Percentiles rank a stretch among this genome's conserved stretches.
phyloP scores from a whole-genome alignment of 2,113 vertebrate species.

The Copsychus sechellarum region DNA sequence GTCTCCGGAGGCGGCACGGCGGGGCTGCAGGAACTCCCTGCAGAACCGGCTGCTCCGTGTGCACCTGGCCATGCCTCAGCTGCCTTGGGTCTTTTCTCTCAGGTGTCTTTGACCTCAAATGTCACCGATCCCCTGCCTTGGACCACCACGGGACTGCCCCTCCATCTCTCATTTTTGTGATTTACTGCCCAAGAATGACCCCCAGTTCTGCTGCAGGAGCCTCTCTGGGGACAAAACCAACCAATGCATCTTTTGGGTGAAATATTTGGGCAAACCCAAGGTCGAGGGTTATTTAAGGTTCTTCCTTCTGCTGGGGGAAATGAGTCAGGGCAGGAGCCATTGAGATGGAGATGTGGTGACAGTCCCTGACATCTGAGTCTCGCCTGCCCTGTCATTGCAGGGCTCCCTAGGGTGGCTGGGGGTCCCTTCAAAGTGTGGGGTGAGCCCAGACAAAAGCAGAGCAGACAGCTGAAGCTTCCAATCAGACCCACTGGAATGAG shows the following conservation, averaged over 20 bases:
- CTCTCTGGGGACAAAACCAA: no score
- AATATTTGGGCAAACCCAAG: background rate
- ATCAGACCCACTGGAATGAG: background rate
- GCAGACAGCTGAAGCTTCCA: background rate
- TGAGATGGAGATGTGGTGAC: background rate
- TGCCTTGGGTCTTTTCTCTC: background rate
- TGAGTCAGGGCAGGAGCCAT: background rate
- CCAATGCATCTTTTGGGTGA: background rate
- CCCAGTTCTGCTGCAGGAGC: background rate
- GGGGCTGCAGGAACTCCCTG: background rate
- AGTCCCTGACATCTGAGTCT: no score
- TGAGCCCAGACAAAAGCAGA: background rate
- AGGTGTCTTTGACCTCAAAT: background rate
- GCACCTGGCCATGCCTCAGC: background rate
- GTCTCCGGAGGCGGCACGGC: background rate
- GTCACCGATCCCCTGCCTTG: background rate
- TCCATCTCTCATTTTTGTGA: background rate
- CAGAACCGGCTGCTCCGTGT: conserved; percentile 12
- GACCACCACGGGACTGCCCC: accelerated
- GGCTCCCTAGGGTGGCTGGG: no score
- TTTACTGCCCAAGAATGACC: background rate
- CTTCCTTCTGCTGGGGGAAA: background rate
- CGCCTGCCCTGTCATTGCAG: background rate
- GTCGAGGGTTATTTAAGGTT: background rate
- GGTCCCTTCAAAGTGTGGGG: accelerated